Conservation (phyloP, 1,140 invertebrate genomes). For the Metopolophium dirhodum region DNA sequence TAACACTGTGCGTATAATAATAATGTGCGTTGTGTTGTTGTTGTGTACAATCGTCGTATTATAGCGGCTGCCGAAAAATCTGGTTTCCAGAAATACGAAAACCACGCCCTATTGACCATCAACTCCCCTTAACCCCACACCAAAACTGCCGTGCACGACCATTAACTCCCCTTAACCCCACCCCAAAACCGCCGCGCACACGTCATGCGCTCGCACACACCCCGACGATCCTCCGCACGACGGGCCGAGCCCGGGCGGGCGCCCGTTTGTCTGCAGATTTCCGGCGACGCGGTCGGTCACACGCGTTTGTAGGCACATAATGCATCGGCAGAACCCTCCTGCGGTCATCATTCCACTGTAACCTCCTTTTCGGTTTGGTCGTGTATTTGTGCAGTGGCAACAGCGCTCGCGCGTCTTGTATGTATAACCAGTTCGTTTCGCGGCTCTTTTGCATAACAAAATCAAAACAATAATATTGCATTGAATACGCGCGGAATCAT, state of each 20-base stretch:
- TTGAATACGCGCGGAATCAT: no score
- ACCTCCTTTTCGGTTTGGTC: not conserved
- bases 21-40: not conserved
- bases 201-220: not conserved
- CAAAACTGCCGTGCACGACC: no score
- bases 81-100: slow-evolving; percentile 48
- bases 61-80: not conserved
- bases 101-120: slow-evolving; percentile 27
- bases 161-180: not conserved
- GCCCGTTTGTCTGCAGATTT: slow-evolving; percentile 54
- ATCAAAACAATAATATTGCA: no score
- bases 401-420: not conserved
- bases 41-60: not conserved
- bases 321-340: slow-evolving; percentile 18
- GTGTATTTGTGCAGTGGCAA: not conserved
- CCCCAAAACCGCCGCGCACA: no score
- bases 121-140: not conserved
- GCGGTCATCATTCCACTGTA: slow-evolving; percentile 40
- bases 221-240: no score
- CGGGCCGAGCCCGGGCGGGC: not conserved
- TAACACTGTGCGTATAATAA: not conserved
- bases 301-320: not conserved
- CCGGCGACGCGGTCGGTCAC: not conserved
- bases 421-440: not conserved
- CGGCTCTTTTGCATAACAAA: no score